Base-by-base conservation (phyloP, 92 coral and sea anemone species). In the Diadumene lineata region DNA sequence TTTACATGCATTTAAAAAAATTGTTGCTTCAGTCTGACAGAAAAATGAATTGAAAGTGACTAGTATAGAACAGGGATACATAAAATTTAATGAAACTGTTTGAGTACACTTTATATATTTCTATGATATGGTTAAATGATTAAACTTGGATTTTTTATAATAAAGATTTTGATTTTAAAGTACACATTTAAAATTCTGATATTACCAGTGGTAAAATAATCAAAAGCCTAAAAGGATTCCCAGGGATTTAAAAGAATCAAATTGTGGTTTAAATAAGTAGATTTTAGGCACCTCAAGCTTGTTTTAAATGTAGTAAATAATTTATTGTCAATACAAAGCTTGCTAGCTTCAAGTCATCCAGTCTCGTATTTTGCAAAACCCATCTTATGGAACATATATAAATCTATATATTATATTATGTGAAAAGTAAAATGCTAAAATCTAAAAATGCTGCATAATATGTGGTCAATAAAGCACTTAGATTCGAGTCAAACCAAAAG, bases 311-410 rank as follows among this genome's bases (percentile, higher is more conserved):
- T 53, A 3, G 38, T 62, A 62, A 62, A 62, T 62, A 28, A 62
- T 62, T 62, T 28, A 62, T 62, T 10, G 31, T 21, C 7, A 2
- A 62, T 43, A 62, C 17, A 28, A 62, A 62, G 15, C 38, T 1
- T 62, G 2, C 11, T 19, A 31, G 31, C 68, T 21, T 62, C 43
- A 62, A 62, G 68, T 62, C 68, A 62, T 62, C 31, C 24, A 43
- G 68, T 62, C 68, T 26, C 31, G 22, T 10, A 58, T 28, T 62
- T 27, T 62, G 68, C 68, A 28, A 62, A 62, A 62, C 43, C 43
- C 43, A 31, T 62, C 1, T 62, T 31, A n/a, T n/a, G n/a, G n/a
- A n/a, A n/a, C n/a, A n/a, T n/a, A n/a, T n/a, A n/a, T 58, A 7
- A 18, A 1, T 3, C 43, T 28, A 16, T 10, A 21, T 62, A 62